Base-by-base conservation (phyloP, 2,888 invertebrate species). In the Lepetodrilus schrolli region DNA sequence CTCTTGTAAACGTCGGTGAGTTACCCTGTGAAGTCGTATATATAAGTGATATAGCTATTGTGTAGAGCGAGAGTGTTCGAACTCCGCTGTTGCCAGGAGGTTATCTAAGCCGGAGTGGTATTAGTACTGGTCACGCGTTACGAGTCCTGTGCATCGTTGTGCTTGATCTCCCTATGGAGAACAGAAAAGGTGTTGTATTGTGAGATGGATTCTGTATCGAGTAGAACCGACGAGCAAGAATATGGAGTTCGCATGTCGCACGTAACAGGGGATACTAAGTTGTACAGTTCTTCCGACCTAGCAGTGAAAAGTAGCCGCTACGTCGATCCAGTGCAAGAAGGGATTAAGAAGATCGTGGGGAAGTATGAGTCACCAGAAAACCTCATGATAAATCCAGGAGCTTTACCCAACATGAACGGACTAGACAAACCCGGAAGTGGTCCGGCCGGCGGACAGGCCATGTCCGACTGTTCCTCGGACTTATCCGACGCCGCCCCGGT, bases 291-390 rank as follows among this genome's bases (percentile, higher is more conserved):
- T 26, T 21, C 68, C 1, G 68, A 68, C 17, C 47, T 26, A 26
- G 10, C n/a, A 7, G 30, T 26, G 2, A 47, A 68, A n/a, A 23
- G 8, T 20, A 20, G 26, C 1, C 26, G 21, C 23, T 17, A n/a
- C 13, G 47, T 68, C 13, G 68, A 68, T 13, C 36, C 36, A 17
- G 36, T 77, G 2, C 81, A 82, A 38, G 84, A 86, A 70, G 87
- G 85, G 2, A 71, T 86, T 5, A 78, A 82, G 34, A 81, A 82
- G 74, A 80, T 89, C 43, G 84, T 83, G 4, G 87, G 84, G 49
- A 89, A 88, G 76, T 90, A 89, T 78, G 89, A 89, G 49, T 87
- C 87, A 1, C 76, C 88, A 1, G 86, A 83, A 37, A 84, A 82
- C 21, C 70, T 86, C 36, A 69, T 70, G 20, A 77, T 77, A 21